phyloP scores from a whole-genome alignment of 2,888 invertebrate species.

The Brassicogethes aeneus region DNA sequence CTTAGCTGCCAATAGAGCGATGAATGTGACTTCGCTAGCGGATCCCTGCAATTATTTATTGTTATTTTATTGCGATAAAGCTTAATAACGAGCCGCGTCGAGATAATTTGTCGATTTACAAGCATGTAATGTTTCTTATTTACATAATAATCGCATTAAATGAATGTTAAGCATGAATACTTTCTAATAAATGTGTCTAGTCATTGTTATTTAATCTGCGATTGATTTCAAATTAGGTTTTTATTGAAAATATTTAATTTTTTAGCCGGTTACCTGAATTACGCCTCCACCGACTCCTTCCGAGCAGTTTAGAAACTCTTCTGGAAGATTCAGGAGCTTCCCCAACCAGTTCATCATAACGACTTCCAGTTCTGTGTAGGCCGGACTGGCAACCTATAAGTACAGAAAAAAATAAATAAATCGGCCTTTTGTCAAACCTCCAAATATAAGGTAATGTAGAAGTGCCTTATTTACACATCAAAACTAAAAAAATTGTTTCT shows the following conservation, averaged over 20 bases:
- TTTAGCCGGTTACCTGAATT: conserved; percentile 66
- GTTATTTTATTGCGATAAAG: too few relatives aligned
- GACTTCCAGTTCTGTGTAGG: conserved; percentile 88
- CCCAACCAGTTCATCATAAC: conserved; percentile 91
- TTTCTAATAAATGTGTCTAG: not conserved
- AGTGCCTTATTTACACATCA: too few relatives aligned
- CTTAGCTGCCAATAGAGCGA: conserved; percentile 73
- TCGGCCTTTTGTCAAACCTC: too few relatives aligned
- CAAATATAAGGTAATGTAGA: too few relatives aligned
- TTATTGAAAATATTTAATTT: too few relatives aligned
- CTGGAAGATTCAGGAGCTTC: conserved; percentile 72
- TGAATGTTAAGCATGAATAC: not conserved
- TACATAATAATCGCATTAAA: not conserved
- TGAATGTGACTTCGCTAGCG: conserved; percentile 82
- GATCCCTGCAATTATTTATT: conserved; percentile 57
- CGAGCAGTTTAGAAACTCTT: conserved; percentile 68
- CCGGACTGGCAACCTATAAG: conserved; percentile 42
- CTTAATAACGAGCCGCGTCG: too few relatives aligned
- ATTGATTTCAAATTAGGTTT: too few relatives aligned
- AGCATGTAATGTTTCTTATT: too few relatives aligned
- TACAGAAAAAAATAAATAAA: too few relatives aligned
- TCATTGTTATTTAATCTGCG: too few relatives aligned
- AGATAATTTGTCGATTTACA: too few relatives aligned
- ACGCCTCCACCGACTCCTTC: conserved; percentile 77
- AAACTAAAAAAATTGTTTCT: too few relatives aligned